Conservation (phyloP, 2,888 invertebrate genomes). For the Hemistola chrysoprasaria region DNA sequence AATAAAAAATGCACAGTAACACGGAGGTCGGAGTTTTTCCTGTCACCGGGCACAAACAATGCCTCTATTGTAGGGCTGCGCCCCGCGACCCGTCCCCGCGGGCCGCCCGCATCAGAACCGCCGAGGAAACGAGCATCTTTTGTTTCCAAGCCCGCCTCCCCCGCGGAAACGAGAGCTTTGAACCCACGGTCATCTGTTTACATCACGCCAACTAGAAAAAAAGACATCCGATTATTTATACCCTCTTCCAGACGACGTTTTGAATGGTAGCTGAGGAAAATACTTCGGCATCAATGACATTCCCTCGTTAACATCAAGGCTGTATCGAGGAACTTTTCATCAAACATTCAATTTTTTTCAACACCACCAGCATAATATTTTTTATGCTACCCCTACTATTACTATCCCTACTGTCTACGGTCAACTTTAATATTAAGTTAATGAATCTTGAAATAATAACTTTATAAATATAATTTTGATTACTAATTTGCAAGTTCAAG, state of each 20-base stretch:
- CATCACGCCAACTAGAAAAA: conserved; percentile 63
- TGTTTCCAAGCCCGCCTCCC: conserved; percentile 66
- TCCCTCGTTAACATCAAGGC: conserved; percentile 5
- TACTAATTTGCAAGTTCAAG: too few relatives aligned
- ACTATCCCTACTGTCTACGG: too few relatives aligned
- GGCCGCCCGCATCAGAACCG: conserved; percentile 49
- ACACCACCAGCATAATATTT: background rate
- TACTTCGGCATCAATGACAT: conserved; percentile 22
- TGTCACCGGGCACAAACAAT: conserved; percentile 82
- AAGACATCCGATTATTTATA: conserved; percentile 59
- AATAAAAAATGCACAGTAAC: conserved; percentile 81
- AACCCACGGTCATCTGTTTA: conserved; percentile 78
- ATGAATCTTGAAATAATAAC: too few relatives aligned
- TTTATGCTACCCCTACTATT: too few relatives aligned
- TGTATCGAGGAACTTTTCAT: conserved; percentile 1
- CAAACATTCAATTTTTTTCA: conserved; percentile 3
- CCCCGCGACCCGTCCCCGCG: conserved; percentile 37
- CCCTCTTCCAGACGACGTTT: conserved; percentile 18
- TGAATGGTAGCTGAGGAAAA: conserved; percentile 11
- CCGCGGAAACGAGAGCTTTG: conserved; percentile 69
- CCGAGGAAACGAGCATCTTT: conserved; percentile 80
- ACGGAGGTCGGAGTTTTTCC: conserved; percentile 82
- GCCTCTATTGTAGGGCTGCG: conserved; percentile 66
- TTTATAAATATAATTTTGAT: too few relatives aligned
- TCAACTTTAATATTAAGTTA: too few relatives aligned